Conservation (phyloP, 2,888 invertebrate species). For the Protodeltote pygarga region DNA sequence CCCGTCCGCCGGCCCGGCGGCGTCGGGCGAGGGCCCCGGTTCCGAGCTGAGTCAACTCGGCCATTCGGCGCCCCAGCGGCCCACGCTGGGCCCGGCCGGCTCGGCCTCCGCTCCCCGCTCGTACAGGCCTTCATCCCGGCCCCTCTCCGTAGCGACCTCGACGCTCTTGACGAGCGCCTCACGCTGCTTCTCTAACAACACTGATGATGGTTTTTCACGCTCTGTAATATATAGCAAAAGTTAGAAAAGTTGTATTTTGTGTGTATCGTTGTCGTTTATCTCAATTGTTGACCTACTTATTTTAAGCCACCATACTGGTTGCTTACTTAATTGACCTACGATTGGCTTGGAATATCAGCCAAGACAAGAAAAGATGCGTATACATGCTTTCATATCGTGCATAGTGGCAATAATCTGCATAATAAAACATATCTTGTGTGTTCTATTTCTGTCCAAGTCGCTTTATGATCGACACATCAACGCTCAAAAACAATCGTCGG, state of each 20-base stretch:
- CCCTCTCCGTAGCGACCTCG: slow-evolving; percentile 71
- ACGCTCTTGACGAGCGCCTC: slow-evolving; percentile 88
- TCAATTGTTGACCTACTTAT: too few relatives aligned
- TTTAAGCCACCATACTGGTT: too few relatives aligned
- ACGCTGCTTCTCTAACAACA: slow-evolving; percentile 89
- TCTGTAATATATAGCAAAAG: slow-evolving; percentile 85
- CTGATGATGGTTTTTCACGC: slow-evolving; percentile 91
- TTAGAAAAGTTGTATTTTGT: too few relatives aligned
- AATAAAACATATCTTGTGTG: slow-evolving; percentile 15
- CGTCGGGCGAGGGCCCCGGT: slow-evolving; percentile 64
- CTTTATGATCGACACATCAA: slow-evolving; percentile 13
- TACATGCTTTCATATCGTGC: slow-evolving; percentile 10
- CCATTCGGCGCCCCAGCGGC: slow-evolving; percentile 97
- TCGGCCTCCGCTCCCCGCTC: slow-evolving; percentile 82
- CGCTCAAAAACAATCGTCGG: not conserved
- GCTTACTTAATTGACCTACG: too few relatives aligned
- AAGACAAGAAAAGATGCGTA: slow-evolving; percentile 5
- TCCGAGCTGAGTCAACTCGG: slow-evolving; percentile 97
- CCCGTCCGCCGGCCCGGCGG: slow-evolving; percentile 64
- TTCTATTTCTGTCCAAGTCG: slow-evolving; percentile 9
- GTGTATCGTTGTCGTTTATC: too few relatives aligned
- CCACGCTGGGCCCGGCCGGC: slow-evolving; percentile 91
- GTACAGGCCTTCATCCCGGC: slow-evolving; percentile 66
- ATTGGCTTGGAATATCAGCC: too few relatives aligned
- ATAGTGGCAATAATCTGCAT: slow-evolving; percentile 12